Evolutionary conservation across 2,888 invertebrate species (phyloP).

Genomic region (Scelioninae gen. 1): DNA sequence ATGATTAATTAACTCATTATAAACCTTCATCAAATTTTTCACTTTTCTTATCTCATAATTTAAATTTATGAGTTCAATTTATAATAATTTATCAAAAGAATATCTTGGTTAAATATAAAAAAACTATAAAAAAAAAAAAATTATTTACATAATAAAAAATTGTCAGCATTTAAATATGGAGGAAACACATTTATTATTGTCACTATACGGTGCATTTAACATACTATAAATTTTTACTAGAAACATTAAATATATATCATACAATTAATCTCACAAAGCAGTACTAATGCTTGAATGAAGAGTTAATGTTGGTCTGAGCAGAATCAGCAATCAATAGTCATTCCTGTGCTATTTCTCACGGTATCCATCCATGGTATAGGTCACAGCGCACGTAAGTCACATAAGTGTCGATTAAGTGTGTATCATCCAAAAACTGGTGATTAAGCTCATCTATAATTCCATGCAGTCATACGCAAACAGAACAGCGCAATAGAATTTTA

Average conservation of each 20-base stretch:
- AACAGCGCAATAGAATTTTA: neutral
- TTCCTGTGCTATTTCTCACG: conserved; percentile 81
- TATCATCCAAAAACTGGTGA: conserved; percentile 1
- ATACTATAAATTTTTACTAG: too few relatives aligned
- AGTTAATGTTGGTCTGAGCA: conserved; percentile 8
- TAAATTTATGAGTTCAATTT: too few relatives aligned
- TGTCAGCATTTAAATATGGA: neutral
- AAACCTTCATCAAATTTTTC: too few relatives aligned
- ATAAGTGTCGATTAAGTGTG: conserved; percentile 14
- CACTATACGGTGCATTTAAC: too few relatives aligned
- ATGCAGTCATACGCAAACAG: neutral
- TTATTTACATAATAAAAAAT: too few relatives aligned
- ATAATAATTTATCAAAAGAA: too few relatives aligned
- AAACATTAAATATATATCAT: neutral
- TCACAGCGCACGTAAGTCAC: conserved; percentile 73
- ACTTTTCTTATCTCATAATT: too few relatives aligned
- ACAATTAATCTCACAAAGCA: conserved; percentile 36
- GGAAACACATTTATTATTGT: neutral
- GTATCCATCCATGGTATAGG: conserved; percentile 74
- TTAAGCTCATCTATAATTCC: neutral
- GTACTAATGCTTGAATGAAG: conserved; percentile 48
- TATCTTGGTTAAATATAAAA: too few relatives aligned
- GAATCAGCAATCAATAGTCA: conserved; percentile 54
- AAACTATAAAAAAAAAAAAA: too few relatives aligned
- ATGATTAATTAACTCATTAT: too few relatives aligned